Evolutionary conservation across 2,888 invertebrate genomes (phyloP).

Genomic region (Drosophila robusta): DNA sequence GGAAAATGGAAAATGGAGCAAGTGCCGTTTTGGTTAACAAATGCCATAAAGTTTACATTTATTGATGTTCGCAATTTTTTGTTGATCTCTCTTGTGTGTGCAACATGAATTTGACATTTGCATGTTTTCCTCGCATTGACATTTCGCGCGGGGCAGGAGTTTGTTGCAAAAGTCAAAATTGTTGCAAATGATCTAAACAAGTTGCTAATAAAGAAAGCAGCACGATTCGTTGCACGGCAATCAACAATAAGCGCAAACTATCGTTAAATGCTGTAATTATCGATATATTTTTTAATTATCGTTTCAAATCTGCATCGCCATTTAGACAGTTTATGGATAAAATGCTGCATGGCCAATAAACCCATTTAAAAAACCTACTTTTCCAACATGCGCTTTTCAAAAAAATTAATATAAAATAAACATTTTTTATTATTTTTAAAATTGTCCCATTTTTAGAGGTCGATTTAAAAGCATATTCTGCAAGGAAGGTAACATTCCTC

Average conservation of each 20-base stretch:
- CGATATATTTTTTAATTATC: slow-evolving; percentile 1
- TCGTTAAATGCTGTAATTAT: not conserved
- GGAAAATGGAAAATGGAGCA: slow-evolving; percentile 62
- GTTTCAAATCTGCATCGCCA: not conserved
- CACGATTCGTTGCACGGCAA: slow-evolving; percentile 2
- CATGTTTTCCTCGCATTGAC: slow-evolving; percentile 14
- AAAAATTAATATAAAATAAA: too few relatives aligned
- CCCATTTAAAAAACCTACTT: too few relatives aligned
- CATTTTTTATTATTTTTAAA: too few relatives aligned
- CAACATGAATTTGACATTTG: slow-evolving; percentile 32
- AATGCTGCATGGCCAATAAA: too few relatives aligned
- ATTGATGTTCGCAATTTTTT: slow-evolving; percentile 42
- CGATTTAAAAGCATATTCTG: too few relatives aligned
- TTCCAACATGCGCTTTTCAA: too few relatives aligned
- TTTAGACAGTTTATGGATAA: too few relatives aligned
- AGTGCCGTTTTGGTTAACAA: slow-evolving; percentile 44
- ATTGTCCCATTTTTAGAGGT: too few relatives aligned
- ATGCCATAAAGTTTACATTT: slow-evolving; percentile 42
- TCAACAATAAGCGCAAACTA: slow-evolving; percentile 6
- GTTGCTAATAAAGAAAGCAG: not conserved
- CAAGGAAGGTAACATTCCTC: too few relatives aligned
- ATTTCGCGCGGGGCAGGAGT: slow-evolving; percentile 4
- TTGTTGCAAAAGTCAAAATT: not conserved
- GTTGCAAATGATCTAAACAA: not conserved
- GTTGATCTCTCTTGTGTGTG: not conserved